These are phyloP conservation scores for Tiphia femorata DNA, from an alignment of 2,888 invertebrate species.

Conservation along the genomic window DNA sequence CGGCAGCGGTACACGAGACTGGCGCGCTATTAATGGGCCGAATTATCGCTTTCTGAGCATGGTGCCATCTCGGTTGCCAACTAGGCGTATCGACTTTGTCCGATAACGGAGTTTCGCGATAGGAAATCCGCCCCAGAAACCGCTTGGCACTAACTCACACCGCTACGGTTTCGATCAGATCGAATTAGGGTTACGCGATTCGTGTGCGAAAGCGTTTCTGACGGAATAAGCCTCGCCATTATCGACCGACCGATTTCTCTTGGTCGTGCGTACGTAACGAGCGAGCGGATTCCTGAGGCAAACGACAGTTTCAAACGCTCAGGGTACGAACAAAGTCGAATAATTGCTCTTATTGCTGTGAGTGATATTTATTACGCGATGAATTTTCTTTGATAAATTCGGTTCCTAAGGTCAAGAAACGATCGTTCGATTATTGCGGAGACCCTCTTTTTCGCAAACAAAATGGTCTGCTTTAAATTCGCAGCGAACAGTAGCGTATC, in stretches of 20 bases:
- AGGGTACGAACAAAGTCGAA: no score
- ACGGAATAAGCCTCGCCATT: conserved; percentile 41
- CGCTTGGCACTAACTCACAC: conserved; percentile 54
- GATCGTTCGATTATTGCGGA: no score
- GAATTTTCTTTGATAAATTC: no score
- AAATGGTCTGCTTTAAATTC: no score
- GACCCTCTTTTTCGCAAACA: no score
- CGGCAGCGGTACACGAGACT: neutral
- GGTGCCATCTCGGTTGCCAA: conserved; percentile 16
- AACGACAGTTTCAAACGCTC: no score
- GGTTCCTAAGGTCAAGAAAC: no score
- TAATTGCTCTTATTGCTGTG: no score
- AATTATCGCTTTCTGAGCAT: conserved; percentile 24
- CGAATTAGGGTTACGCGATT: conserved; percentile 54
- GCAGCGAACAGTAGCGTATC: no score
- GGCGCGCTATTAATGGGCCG: conserved; percentile 31
- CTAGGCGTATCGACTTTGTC: conserved; percentile 32
- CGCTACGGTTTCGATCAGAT: conserved; percentile 60
- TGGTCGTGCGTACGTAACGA: no score
- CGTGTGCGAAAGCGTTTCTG: conserved; percentile 48
- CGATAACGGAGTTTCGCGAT: conserved; percentile 40
- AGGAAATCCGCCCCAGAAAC: conserved; percentile 48
- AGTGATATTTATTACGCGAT: no score
- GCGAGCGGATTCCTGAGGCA: no score
- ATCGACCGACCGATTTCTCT: conserved; percentile 6